Evolutionary conservation across 2,888 invertebrate genomes (phyloP).

Genomic region (Cheilosia soror): DNA sequence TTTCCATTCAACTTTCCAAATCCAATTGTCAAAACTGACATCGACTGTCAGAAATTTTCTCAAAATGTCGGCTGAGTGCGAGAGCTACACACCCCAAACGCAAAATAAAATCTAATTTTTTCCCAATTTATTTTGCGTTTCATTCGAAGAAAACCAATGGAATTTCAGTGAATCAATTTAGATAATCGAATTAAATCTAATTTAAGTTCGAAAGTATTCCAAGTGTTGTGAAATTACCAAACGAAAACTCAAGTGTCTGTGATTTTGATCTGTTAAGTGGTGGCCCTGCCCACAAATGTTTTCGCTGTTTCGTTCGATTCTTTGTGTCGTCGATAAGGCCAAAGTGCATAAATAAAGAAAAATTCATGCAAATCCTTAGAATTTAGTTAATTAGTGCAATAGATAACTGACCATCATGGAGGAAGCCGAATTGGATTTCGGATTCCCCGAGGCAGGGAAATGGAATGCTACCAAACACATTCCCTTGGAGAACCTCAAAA

Average conservation of each 20-base stretch:
- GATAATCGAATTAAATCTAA: background rate
- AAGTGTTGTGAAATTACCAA: slow-evolving; percentile 6
- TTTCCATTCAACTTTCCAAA: background rate
- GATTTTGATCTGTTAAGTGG: slow-evolving; percentile 29
- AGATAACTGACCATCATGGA: slow-evolving; percentile 73
- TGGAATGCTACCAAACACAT: slow-evolving; percentile 87
- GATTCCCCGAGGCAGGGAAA: slow-evolving; percentile 83
- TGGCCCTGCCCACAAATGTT: slow-evolving; percentile 65
- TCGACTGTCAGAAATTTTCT: slow-evolving; percentile 63
- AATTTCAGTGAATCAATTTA: background rate
- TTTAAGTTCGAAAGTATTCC: background rate
- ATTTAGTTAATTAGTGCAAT: slow-evolving; percentile 18
- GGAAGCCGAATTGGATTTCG: slow-evolving; percentile 80
- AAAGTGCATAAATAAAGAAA: slow-evolving; percentile 18
- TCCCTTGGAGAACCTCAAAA: slow-evolving; percentile 88
- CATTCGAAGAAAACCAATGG: slow-evolving; percentile 7
- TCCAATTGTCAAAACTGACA: slow-evolving; percentile 53
- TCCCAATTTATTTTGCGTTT: slow-evolving; percentile 20
- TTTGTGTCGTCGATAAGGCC: slow-evolving; percentile 52
- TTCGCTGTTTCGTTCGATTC: slow-evolving; percentile 25
- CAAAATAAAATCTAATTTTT: slow-evolving; percentile 32
- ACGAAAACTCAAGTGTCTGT: slow-evolving; percentile 33
- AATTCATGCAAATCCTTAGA: slow-evolving; percentile 10
- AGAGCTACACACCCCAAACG: slow-evolving; percentile 37
- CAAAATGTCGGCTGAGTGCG: slow-evolving; percentile 67